A percentile compares a stretch with the other conserved stretches of the same genome.
phyloP scores from a whole-genome alignment of 53 echinoderm and acorn worm genomes.

The Echinometra lucunter region DNA sequence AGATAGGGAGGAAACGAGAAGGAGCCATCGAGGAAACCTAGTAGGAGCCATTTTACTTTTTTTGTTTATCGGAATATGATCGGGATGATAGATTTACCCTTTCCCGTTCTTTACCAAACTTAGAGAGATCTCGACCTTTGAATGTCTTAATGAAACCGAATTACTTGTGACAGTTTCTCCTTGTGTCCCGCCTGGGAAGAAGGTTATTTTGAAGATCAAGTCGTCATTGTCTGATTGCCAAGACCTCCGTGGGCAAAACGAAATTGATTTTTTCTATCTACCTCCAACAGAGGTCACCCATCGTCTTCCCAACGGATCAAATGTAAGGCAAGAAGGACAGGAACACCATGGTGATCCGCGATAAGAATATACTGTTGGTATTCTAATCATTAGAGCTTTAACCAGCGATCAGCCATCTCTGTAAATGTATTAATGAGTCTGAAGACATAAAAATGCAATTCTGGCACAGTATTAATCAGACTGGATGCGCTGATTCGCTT shows the following conservation, averaged over 20 bases:
- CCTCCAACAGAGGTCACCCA: too few relatives aligned
- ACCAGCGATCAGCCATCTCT: too few relatives aligned
- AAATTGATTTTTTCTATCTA: constrained; percentile 1
- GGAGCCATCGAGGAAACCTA: neutral
- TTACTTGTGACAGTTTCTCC: neutral
- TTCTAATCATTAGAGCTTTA: too few relatives aligned
- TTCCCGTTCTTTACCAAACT: neutral
- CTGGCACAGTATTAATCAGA: too few relatives aligned
- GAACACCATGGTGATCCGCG: too few relatives aligned
- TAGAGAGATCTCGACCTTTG: constrained; percentile 21
- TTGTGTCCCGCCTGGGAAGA: neutral
- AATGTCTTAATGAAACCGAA: constrained; percentile 11
- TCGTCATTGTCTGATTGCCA: constrained; percentile 28
- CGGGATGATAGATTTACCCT: neutral
- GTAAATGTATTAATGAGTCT: too few relatives aligned
- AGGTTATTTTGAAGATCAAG: neutral
- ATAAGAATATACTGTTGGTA: too few relatives aligned
- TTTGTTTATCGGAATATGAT: neutral
- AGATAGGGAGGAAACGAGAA: neutral
- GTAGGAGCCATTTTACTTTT: neutral
- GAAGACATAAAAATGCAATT: too few relatives aligned
- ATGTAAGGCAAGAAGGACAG: too few relatives aligned
- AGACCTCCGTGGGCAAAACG: neutral
- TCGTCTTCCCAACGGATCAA: too few relatives aligned
- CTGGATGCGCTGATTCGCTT: too few relatives aligned